Conservation (phyloP, 2,888 invertebrate genomes). For the Leptinotarsa juncta region DNA sequence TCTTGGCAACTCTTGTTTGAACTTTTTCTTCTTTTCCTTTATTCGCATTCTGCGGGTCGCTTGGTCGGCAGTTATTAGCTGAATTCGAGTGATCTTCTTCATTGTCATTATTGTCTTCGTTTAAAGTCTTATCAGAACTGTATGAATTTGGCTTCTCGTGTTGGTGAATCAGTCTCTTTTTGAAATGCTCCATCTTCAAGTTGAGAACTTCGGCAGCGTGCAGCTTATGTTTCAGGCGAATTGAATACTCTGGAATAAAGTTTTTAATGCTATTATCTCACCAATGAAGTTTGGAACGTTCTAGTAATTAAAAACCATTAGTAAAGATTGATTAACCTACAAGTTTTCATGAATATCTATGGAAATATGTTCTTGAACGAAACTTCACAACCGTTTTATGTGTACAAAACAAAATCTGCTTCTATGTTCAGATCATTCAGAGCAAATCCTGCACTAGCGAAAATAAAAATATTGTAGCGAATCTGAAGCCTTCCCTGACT, state of each 20-base stretch:
- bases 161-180: conserved; percentile 43
- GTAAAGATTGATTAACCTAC: too few relatives aligned
- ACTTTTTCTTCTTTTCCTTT: conserved; percentile 39
- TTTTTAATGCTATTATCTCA: not conserved
- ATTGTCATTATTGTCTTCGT: conserved; percentile 33
- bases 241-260: conserved; percentile 14
- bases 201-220: conserved; percentile 3
- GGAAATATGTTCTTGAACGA: too few relatives aligned
- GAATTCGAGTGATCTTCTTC: conserved; percentile 30
- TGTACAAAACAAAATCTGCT: too few relatives aligned
- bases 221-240: not conserved
- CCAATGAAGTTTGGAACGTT: too few relatives aligned
- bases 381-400: too few relatives aligned
- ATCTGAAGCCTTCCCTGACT: too few relatives aligned
- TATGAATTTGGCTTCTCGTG: conserved; percentile 30
- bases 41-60: conserved; percentile 25
- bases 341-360: too few relatives aligned
- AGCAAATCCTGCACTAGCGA: too few relatives aligned
- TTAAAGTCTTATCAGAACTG: conserved; percentile 4
- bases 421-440: too few relatives aligned
- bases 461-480: too few relatives aligned
- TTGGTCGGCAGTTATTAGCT: conserved; percentile 15
- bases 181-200: conserved; percentile 43
- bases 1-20: conserved; percentile 43
- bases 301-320: too few relatives aligned